Base-by-base conservation (phyloP, 1,140 invertebrate genomes). In the Vollenhovia emeryi region DNA sequence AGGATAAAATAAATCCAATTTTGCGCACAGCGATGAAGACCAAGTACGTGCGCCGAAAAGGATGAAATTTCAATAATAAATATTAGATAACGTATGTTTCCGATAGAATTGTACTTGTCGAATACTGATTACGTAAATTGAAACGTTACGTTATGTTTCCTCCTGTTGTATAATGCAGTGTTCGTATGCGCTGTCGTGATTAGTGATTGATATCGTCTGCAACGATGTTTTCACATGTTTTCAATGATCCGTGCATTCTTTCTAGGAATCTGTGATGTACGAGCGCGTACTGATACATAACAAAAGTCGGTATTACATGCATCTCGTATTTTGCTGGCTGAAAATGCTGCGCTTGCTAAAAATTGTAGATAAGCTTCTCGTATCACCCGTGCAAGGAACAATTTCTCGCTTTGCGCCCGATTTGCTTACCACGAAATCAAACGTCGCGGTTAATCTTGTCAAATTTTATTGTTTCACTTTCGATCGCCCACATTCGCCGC, bases 261-360 rank as follows among this genome's bases (percentile, higher is more conserved):
- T 8, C 15, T 74, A 21, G 8, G 30, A 74, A 24, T 55, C 15
- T 74, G 15, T 5, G 0, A n/a, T n/a, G 11, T 1, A 50, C n/a
- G 18, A 69, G 24, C 15, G 21, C 50, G 3, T 50, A n/a, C 3
- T 50, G 21, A 62, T n/a, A n/a, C 15, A 11, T 48, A 52, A 30
- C 1, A 71, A 71, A 71, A 71, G 52, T 71, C 18, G 13, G 9
- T 8, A 11, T 15, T 71, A 71, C 68, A 71, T 71, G 68, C 33
- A 33, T 15, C 2, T 71, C 9, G 15, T 48, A 21, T 71, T 50
- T 71, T 71, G 45, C n/a, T 64, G 3, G 62, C 7, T 64, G 30
- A 36, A 64, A 21, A 13, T 40, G 62, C 27, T 52, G 18, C 18
- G 15, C 18, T 52, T 50, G 68, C 27, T 33, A 71, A 71, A 71